A percentile compares a stretch with the other conserved stretches of the same genome.
These are phyloP conservation scores for Melanogrammus aeglefinus DNA, from an alignment of 2,797 vertebrate genomes.

Conservation along the genomic window DNA sequence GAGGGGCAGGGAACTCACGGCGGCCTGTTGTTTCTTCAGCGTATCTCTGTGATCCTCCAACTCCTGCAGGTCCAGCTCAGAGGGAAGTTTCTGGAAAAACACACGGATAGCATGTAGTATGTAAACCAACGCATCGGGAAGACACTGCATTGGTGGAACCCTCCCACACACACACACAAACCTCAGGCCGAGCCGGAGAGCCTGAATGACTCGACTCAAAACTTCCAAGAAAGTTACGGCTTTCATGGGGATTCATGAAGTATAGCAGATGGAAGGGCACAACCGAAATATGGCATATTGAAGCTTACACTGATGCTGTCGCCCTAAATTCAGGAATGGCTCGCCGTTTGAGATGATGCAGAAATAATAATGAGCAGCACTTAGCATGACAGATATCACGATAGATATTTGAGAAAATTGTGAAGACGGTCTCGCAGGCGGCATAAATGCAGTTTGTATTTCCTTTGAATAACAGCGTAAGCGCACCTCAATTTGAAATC, in stretches of 20 bases:
- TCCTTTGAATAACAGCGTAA: constrained; percentile 17
- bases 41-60: constrained; percentile 93
- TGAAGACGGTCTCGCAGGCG: constrained; percentile 6
- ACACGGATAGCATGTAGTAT: not conserved
- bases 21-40: constrained; percentile 91
- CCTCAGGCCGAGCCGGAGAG: not conserved
- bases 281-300: not conserved
- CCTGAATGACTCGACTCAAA: not conserved
- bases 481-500: constrained; percentile 1
- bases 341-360: not conserved
- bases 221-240: not conserved
- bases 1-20: constrained; percentile 79
- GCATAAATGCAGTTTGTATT: constrained; percentile 17
- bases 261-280: not conserved
- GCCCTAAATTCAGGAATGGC: not conserved
- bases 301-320: not conserved
- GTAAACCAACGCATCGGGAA: not conserved
- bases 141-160: no score
- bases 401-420: constrained; percentile 17
- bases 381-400: not conserved
- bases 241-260: not conserved
- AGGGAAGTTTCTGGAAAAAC: constrained; percentile 84
- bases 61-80: constrained; percentile 90
- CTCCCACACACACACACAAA: not conserved
- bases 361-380: not conserved